Conservation (phyloP, 2,797 vertebrate genomes). For the Nyctibius grandis region DNA sequence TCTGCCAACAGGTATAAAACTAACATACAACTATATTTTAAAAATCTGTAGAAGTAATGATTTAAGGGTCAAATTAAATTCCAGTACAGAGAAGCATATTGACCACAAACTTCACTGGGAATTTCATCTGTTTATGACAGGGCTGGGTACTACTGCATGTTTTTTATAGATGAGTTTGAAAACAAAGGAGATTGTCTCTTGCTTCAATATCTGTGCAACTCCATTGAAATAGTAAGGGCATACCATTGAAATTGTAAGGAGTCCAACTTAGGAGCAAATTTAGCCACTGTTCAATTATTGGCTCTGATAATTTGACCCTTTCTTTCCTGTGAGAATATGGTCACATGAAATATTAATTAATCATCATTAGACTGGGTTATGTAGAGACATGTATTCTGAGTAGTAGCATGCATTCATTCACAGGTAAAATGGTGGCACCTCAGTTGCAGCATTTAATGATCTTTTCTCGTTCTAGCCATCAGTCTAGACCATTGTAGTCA, state of each 20-base stretch:
- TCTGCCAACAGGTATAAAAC: conserved; percentile 24
- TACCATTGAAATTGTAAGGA: too few relatives aligned
- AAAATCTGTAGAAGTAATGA: not conserved
- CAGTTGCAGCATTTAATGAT: not conserved
- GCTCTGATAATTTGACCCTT: not conserved
- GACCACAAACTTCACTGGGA: not conserved
- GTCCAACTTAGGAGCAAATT: not conserved
- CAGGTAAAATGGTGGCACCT: not conserved
- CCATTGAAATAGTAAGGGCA: not conserved
- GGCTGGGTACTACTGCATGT: not conserved
- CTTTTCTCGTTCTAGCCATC: not conserved
- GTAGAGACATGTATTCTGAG: not conserved
- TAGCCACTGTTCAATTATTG: not conserved
- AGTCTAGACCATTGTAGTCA: not conserved
- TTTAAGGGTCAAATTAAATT: not conserved
- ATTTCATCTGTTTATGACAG: not conserved
- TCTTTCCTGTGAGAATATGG: not conserved
- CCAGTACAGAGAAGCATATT: not conserved
- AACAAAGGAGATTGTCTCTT: not conserved
- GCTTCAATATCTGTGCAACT: not conserved
- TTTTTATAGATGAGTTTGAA: not conserved
- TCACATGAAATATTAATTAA: not conserved
- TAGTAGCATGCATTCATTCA: not conserved
- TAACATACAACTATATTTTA: not conserved
- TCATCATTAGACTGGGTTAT: not conserved